Evolutionary conservation across 2,797 vertebrate species (phyloP).

Genomic region (Lateolabrax maculatus): DNA sequence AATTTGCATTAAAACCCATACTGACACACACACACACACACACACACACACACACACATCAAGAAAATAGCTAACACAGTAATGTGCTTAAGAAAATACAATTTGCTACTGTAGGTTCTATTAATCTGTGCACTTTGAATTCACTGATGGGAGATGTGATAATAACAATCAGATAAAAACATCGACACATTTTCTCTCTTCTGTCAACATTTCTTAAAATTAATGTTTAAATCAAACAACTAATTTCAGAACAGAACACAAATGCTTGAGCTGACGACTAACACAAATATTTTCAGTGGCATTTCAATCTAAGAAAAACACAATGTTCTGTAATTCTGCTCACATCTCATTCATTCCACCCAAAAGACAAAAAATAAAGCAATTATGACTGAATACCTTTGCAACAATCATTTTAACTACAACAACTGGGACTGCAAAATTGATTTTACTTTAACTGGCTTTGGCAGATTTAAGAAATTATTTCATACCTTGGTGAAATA

Average conservation of each 20-base stretch:
- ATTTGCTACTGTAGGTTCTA: background rate
- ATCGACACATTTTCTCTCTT: background rate
- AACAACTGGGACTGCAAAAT: conserved; percentile 7
- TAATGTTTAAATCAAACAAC: conserved; percentile 9
- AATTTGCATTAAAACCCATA: background rate
- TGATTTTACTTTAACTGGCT: conserved; percentile 7
- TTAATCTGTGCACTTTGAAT: conserved; percentile 41
- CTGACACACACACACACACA: background rate
- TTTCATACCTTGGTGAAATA: conserved; percentile 5
- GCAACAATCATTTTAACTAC: conserved; percentile 20
- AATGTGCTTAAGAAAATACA: background rate
- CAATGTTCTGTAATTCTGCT: conserved; percentile 1
- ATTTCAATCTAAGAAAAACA: conserved; percentile 23
- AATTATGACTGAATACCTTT: background rate
- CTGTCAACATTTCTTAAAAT: conserved; percentile 31
- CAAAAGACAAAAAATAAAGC: background rate
- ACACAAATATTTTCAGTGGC: background rate
- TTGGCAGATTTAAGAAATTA: conserved; percentile 21
- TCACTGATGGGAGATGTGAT: conserved; percentile 24
- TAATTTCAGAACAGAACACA: conserved; percentile 16
- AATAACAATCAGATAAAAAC: conserved; percentile 48
- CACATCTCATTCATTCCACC: background rate
- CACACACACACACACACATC: no score
- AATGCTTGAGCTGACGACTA: conserved; percentile 5
- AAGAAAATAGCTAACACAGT: conserved; percentile 3